These are phyloP conservation scores for Dendrocincla tyrannina DNA, from an alignment of 2,797 vertebrate genomes.

Conservation along the genomic window DNA sequence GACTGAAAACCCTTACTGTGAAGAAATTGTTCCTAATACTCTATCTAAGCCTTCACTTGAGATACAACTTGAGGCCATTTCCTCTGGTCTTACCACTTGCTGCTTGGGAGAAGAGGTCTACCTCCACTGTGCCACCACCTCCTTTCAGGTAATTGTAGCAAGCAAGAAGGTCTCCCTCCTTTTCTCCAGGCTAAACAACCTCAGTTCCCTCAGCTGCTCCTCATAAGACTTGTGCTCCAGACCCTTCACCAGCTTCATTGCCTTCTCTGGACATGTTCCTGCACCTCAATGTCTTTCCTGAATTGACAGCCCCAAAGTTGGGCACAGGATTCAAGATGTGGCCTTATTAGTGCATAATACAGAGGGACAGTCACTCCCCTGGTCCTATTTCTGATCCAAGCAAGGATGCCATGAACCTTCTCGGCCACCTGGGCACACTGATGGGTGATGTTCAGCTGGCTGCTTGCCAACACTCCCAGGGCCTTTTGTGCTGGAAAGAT, in stretches of 20 bases:
- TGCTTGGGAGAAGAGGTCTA: background rate
- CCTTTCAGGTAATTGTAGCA: background rate
- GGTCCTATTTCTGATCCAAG: background rate
- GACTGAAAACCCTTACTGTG: background rate
- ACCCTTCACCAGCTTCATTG: background rate
- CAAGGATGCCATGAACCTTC: too few species aligned
- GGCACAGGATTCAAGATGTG: accelerated
- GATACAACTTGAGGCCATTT: background rate
- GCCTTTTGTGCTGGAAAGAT: background rate
- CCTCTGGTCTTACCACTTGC: background rate
- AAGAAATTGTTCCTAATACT: background rate
- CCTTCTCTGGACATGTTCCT: background rate
- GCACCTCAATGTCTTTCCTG: background rate
- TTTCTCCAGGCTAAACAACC: background rate
- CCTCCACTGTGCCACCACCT: accelerated
- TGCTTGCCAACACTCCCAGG: background rate
- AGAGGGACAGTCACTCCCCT: background rate
- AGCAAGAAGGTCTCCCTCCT: accelerated
- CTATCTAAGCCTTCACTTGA: background rate
- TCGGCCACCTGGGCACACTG: background rate
- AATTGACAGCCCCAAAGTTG: background rate
- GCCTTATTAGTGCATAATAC: background rate
- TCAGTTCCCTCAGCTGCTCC: background rate
- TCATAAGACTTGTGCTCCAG: background rate
- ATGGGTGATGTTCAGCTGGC: background rate